Conservation (phyloP, 1,140 invertebrate species). For the Amphibalanus amphitrite region DNA sequence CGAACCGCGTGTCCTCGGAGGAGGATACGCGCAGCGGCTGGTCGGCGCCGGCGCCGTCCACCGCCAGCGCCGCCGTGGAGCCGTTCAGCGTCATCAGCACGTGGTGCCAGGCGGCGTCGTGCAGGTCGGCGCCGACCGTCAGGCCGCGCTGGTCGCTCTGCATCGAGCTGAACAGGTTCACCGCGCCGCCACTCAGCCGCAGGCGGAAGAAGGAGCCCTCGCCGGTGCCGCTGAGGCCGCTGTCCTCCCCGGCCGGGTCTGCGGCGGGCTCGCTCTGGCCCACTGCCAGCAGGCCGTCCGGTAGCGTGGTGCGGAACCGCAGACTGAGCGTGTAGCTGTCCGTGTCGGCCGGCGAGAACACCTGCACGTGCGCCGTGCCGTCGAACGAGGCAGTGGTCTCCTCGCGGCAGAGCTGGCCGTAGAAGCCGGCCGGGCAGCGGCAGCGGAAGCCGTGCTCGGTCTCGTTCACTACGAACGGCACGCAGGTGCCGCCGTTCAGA, state of each 20-base stretch:
- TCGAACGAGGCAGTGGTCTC: slow-evolving; percentile 69
- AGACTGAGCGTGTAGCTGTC: slow-evolving; percentile 61
- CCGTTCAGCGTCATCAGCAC: slow-evolving; percentile 60
- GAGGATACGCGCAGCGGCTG: not conserved
- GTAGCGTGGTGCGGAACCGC: slow-evolving; percentile 73
- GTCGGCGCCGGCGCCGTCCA: slow-evolving; percentile 39
- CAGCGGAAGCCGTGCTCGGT: slow-evolving; percentile 68
- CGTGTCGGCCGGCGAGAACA: not conserved
- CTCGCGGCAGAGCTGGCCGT: slow-evolving; percentile 55
- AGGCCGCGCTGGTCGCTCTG: slow-evolving; percentile 74
- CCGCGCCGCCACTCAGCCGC: slow-evolving; percentile 46
- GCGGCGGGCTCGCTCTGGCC: slow-evolving; percentile 58
- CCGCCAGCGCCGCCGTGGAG: slow-evolving; percentile 59
- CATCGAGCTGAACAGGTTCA: slow-evolving; percentile 68
- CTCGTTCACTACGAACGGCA: slow-evolving; percentile 56
- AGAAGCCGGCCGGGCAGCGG: slow-evolving; percentile 57
- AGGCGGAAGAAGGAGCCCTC: not conserved
- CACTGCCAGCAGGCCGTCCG: slow-evolving; percentile 65
- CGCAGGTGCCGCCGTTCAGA: slow-evolving; percentile 63
- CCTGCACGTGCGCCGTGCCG: no score
- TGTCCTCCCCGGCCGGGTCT: no score
- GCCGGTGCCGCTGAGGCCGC: slow-evolving; percentile 42
- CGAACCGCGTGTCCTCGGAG: not conserved
- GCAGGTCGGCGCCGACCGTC: slow-evolving; percentile 60
- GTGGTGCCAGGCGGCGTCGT: slow-evolving; percentile 72